phyloP scores from a whole-genome alignment of 2,113 vertebrate genomes.

The Bagarius yarrelli region DNA sequence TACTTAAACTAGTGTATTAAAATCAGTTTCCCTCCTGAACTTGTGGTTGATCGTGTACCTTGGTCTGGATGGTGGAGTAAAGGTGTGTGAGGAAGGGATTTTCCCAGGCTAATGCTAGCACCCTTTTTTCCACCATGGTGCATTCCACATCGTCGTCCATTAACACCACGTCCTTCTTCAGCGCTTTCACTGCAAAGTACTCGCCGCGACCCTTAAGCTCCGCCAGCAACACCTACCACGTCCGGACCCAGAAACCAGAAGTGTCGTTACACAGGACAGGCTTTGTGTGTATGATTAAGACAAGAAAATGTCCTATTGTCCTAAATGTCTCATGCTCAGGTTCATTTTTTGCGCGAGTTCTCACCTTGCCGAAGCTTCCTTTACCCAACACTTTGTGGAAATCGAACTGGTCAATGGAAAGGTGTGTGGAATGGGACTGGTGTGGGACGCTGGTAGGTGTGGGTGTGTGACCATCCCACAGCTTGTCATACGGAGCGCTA shows the following conservation, averaged over 20 bases:
- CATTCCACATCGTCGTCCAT: constrained; percentile 98
- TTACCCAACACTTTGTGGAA: constrained; percentile 96
- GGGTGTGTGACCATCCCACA: constrained; percentile 80
- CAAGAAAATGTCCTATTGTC: not conserved
- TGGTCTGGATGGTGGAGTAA: constrained; percentile 92
- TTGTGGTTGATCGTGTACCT: constrained; percentile 68
- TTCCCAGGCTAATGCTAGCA: constrained; percentile 91
- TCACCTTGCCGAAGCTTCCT: constrained; percentile 97
- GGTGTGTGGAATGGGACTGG: constrained; percentile 66
- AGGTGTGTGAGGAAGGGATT: constrained; percentile 97
- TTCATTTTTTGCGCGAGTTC: constrained; percentile 37
- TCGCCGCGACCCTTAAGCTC: constrained; percentile 88
- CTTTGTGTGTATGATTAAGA: not conserved
- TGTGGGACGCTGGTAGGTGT: constrained; percentile 53
- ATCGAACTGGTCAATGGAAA: constrained; percentile 82
- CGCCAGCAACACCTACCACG: constrained; percentile 84
- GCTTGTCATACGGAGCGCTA: constrained; percentile 73
- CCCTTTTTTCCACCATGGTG: constrained; percentile 97
- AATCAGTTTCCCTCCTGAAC: not conserved
- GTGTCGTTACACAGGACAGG: not conserved
- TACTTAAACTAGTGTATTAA: not conserved
- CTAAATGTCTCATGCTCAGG: fast-evolving
- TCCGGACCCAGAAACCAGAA: not conserved
- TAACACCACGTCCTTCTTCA: constrained; percentile 98
- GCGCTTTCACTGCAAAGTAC: constrained; percentile 91